Evolutionary conservation across 2,113 vertebrate genomes (phyloP).

Genomic region (Halichoerus grypus): DNA sequence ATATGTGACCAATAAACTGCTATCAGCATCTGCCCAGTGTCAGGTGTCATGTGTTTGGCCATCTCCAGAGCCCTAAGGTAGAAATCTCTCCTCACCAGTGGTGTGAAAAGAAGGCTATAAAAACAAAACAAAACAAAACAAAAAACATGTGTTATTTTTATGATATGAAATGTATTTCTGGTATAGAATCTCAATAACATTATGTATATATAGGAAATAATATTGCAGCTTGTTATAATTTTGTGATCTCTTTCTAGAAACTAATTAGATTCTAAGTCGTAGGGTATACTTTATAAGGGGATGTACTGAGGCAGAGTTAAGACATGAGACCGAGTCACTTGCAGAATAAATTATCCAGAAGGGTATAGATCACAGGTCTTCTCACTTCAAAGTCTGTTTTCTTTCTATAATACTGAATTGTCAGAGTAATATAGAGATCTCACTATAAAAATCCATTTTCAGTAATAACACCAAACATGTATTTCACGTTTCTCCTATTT

Average conservation of each 20-base stretch:
- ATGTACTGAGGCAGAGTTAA: neutral
- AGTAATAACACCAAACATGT: neutral
- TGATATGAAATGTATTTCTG: neutral
- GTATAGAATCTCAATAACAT: neutral
- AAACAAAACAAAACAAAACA: neutral
- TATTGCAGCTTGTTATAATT: neutral
- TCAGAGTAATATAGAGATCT: neutral
- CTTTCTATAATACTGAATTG: neutral
- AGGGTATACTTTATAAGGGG: neutral
- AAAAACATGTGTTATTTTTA: neutral
- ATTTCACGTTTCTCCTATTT: neutral
- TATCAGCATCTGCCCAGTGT: neutral
- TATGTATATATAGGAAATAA: neutral
- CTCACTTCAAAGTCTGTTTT: neutral
- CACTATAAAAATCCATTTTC: neutral
- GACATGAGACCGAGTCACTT: neutral
- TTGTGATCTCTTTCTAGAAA: neutral
- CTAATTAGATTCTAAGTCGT: neutral
- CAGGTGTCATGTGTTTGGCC: neutral
- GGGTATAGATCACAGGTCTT: neutral
- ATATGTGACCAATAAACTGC: neutral
- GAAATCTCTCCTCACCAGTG: neutral
- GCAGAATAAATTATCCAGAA: neutral
- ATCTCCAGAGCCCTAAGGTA: neutral
- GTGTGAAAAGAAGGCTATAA: neutral